Conservation (phyloP, 2,113 vertebrate genomes). For the Deroptyus accipitrinus region DNA sequence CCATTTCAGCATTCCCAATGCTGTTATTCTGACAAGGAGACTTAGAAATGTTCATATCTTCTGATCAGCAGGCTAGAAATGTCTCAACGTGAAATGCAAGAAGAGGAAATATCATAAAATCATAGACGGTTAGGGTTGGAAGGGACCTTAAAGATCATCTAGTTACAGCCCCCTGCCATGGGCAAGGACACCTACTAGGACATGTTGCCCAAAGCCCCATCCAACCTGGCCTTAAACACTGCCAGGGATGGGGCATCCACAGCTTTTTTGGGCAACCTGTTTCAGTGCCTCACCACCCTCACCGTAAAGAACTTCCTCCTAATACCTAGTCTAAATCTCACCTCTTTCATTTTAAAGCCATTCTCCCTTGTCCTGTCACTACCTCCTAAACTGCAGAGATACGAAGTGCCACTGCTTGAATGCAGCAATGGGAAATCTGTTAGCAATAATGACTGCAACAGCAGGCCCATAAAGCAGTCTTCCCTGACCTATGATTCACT, state of each 20-base stretch:
- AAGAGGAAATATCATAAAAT: background rate
- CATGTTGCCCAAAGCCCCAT: background rate
- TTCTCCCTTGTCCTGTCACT: background rate
- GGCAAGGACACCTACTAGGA: background rate
- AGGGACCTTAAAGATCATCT: background rate
- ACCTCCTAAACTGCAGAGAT: background rate
- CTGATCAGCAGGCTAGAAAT: background rate
- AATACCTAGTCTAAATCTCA: background rate
- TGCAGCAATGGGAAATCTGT: background rate
- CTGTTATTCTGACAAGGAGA: background rate
- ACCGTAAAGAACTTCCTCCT: background rate
- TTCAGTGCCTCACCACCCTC: background rate
- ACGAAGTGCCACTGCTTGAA: background rate
- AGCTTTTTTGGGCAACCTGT: background rate
- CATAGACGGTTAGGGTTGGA: background rate
- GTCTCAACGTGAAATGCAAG: background rate
- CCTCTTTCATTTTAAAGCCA: background rate
- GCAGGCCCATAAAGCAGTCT: background rate
- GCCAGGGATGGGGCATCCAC: background rate
- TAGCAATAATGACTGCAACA: background rate
- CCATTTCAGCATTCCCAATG: background rate
- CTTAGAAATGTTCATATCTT: background rate
- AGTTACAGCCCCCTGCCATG: background rate
- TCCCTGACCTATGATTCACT: background rate
- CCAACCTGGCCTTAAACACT: background rate